Evolutionary conservation across 2,113 vertebrate species (phyloP).

Genomic region (Pygoscelis antarcticus): DNA sequence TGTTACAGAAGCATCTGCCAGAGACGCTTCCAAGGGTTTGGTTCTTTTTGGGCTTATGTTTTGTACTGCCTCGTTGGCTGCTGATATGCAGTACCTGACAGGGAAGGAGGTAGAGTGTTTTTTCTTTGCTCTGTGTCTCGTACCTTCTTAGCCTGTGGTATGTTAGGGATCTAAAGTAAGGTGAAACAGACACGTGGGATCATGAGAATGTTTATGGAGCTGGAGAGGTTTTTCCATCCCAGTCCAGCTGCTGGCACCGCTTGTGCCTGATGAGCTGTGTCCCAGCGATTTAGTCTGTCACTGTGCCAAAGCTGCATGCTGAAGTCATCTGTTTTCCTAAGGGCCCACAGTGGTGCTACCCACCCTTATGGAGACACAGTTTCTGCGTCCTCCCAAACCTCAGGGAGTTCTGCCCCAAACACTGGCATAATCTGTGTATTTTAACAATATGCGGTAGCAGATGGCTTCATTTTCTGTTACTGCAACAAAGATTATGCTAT

Average conservation of each 20-base stretch:
- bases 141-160: neutral
- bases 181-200: neutral
- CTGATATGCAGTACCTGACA: neutral
- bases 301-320: neutral
- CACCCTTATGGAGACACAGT: neutral
- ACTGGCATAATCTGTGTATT: neutral
- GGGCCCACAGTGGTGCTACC: neutral
- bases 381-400: neutral
- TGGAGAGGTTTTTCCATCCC: neutral
- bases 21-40: neutral
- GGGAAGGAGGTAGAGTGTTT: neutral
- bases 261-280: neutral
- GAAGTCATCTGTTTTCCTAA: neutral
- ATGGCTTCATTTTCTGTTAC: neutral
- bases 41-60: rapidly evolving
- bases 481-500: neutral
- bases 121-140: neutral
- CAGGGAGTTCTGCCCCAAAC: neutral
- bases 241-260: neutral
- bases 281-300: neutral
- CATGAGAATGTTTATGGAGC: rapidly evolving
- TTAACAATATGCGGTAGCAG: neutral
- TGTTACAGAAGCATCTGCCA: neutral
- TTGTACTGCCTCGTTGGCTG: neutral
- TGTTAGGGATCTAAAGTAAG: neutral